A percentile compares a stretch with the other conserved stretches of the same genome.
Conservation (phyloP, 2,797 vertebrate genomes). For the Siniperca undulata region DNA sequence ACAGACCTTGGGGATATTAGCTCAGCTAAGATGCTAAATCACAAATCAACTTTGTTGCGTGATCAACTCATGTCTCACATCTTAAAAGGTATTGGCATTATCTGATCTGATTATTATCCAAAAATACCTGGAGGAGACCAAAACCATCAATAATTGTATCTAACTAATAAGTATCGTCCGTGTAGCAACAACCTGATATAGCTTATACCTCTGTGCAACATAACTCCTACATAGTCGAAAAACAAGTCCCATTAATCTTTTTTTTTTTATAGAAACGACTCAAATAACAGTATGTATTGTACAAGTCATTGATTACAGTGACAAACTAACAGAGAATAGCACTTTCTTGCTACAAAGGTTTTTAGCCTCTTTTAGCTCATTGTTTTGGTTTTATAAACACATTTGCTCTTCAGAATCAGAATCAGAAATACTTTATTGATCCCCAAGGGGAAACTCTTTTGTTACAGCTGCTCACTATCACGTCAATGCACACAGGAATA, state of each 20-base stretch:
- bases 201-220: not conserved
- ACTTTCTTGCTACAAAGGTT: not conserved
- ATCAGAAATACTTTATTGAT: no score
- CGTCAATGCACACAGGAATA: no score
- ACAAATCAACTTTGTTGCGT: not conserved
- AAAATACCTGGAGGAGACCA: not conserved
- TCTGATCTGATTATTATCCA: not conserved
- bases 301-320: not conserved
- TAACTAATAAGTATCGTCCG: no score
- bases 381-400: conserved; percentile 7
- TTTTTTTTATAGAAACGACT: not conserved
- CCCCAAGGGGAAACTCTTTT: no score
- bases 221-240: not conserved
- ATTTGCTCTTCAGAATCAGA: no score
- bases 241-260: not conserved
- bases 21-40: conserved; percentile 9
- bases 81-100: not conserved
- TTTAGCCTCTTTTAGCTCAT: not conserved
- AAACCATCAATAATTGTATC: not conserved
- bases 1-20: conserved; percentile 16
- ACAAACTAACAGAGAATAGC: not conserved
- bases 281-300: not conserved
- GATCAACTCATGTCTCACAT: not conserved
- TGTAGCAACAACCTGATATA: not conserved
- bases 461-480: no score